A percentile compares a stretch with the other conserved stretches of the same genome.
Conservation (phyloP, 2,797 vertebrate genomes). For the Merluccius polli region DNA sequence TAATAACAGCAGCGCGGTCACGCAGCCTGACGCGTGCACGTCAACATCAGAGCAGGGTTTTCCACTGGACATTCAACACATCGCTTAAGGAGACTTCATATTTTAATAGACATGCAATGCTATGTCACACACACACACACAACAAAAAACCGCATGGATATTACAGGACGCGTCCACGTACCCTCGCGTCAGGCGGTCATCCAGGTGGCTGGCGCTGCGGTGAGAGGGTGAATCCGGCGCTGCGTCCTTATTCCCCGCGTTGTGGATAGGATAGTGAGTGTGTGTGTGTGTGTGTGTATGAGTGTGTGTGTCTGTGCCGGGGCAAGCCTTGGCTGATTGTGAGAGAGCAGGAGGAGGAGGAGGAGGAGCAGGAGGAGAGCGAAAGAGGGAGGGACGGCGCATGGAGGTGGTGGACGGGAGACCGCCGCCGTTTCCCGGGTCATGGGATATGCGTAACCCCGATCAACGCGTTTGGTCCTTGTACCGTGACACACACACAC, state of each 20-base stretch:
- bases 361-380: slow-evolving; percentile 50
- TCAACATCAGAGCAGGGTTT: not conserved
- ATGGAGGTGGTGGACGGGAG: slow-evolving; percentile 36
- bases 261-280: slow-evolving; percentile 17
- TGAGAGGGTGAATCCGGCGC: slow-evolving; percentile 58
- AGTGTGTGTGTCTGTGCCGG: slow-evolving; percentile 51
- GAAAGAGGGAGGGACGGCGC: slow-evolving; percentile 61
- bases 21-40: not conserved
- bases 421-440: slow-evolving; percentile 5
- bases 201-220: slow-evolving; percentile 40
- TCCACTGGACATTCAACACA: not conserved
- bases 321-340: slow-evolving; percentile 44
- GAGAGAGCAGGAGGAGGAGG: slow-evolving; percentile 49
- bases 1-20: not conserved
- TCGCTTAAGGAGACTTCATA: slow-evolving; percentile 7
- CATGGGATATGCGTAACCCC: slow-evolving; percentile 4
- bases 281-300: not conserved
- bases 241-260: slow-evolving; percentile 51
- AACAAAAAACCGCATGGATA: not conserved
- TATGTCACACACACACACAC: not conserved
- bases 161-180: slow-evolving; percentile 44
- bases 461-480: not conserved
- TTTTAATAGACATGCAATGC: slow-evolving; percentile 1
- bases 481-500: too few species aligned
- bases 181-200: slow-evolving; percentile 67